Evolutionary conservation across 1,140 invertebrate genomes (phyloP).

Genomic region (Rhagoletis pomonella): DNA sequence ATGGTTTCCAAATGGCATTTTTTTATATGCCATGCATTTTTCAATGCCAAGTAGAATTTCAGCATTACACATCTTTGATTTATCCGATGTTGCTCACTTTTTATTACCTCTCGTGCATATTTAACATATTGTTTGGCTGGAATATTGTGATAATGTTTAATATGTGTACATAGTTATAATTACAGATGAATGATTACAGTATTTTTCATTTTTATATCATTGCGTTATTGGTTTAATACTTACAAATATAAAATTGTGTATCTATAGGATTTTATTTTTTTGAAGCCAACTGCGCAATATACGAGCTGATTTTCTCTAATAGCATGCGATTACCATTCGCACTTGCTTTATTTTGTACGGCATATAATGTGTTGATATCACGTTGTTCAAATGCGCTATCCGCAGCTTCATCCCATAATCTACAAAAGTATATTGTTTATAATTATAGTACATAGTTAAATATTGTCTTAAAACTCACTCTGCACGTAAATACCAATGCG

Average conservation of each 20-base stretch:
- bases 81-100: too few species aligned
- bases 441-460: neutral
- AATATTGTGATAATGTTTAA: too few species aligned
- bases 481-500: conserved; percentile 91
- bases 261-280: conserved; percentile 56
- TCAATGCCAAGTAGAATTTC: too few species aligned
- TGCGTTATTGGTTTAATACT: conserved; percentile 1
- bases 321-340: conserved; percentile 60
- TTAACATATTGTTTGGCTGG: too few species aligned
- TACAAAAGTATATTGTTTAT: conserved; percentile 68
- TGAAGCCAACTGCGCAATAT: conserved; percentile 57
- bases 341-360: conserved; percentile 62
- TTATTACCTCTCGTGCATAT: too few species aligned
- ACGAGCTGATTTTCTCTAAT: conserved; percentile 62
- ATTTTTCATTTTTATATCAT: neutral
- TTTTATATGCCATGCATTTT: too few species aligned
- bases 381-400: conserved; percentile 87
- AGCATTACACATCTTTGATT: too few species aligned
- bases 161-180: neutral
- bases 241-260: neutral
- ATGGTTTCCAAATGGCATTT: too few species aligned
- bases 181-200: neutral
- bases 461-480: conserved; percentile 79
- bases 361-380: conserved; percentile 73
- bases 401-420: conserved; percentile 86